Conservation (phyloP, 2,113 vertebrate species). For the Bettongia penicillata region DNA sequence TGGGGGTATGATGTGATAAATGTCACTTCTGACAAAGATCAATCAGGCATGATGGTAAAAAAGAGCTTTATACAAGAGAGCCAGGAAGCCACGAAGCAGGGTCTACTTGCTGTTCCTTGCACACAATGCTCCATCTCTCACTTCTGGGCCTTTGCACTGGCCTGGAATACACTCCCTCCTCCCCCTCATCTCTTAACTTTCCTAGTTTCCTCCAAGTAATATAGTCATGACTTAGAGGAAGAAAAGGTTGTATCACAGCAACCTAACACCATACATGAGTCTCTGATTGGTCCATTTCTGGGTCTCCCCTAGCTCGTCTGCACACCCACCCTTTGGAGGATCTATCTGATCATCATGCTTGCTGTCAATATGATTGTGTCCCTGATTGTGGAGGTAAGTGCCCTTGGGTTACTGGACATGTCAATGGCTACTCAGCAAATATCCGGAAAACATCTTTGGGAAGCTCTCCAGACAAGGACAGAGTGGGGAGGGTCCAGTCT, state of each 20-base stretch:
- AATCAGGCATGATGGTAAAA: neutral
- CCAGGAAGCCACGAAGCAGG: neutral
- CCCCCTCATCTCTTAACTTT: neutral
- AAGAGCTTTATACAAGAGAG: neutral
- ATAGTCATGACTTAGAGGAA: neutral
- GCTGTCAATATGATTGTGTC: conserved; percentile 80
- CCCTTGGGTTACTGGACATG: accelerated
- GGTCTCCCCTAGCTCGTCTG: conserved; percentile 80
- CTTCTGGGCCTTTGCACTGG: neutral
- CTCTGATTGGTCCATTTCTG: conserved; percentile 15
- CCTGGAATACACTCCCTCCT: neutral
- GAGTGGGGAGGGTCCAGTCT: neutral
- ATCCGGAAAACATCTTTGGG: neutral
- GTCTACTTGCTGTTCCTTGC: neutral
- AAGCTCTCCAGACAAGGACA: neutral
- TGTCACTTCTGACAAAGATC: neutral
- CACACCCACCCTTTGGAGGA: conserved; percentile 82
- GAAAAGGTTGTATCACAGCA: neutral
- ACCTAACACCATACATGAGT: neutral
- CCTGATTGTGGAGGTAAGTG: conserved; percentile 82
- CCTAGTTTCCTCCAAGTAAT: neutral
- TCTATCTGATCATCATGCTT: conserved; percentile 83
- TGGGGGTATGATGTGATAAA: neutral
- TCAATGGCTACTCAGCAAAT: neutral
- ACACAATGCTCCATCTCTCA: neutral